Evolutionary conservation across 2,113 vertebrate genomes (phyloP).

Genomic region (Opisthocomus hoazin): DNA sequence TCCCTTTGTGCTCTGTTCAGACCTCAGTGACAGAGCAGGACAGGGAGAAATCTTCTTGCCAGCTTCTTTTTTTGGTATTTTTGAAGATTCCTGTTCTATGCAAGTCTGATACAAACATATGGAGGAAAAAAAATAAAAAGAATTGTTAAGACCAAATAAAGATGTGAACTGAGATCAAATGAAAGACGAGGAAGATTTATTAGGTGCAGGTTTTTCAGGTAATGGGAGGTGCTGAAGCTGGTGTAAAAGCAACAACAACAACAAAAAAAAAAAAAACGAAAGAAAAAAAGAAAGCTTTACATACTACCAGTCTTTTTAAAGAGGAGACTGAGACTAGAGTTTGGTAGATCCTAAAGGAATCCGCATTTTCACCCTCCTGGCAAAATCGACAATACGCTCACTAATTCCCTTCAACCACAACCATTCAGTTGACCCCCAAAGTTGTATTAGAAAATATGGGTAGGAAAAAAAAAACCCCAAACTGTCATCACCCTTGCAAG

Average conservation of each 20-base stretch:
- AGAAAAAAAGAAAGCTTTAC: neutral
- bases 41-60: neutral
- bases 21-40: neutral
- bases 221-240: neutral
- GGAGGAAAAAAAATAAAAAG: accelerated
- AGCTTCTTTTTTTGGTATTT: neutral
- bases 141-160: neutral
- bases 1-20: neutral
- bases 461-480: neutral
- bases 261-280: neutral
- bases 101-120: neutral
- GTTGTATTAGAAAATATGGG: neutral
- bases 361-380: neutral
- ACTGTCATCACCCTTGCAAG: neutral
- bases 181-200: neutral
- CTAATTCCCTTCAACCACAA: neutral
- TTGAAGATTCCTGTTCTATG: neutral
- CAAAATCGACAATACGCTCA: neutral
- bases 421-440: neutral
- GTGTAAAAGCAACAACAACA: neutral
- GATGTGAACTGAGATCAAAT: neutral
- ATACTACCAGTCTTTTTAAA: neutral
- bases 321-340: neutral
- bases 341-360: neutral
- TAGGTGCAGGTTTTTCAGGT: neutral